These are phyloP conservation scores for Podiceps cristatus DNA, from an alignment of 2,113 vertebrate genomes.

Conservation along the genomic window DNA sequence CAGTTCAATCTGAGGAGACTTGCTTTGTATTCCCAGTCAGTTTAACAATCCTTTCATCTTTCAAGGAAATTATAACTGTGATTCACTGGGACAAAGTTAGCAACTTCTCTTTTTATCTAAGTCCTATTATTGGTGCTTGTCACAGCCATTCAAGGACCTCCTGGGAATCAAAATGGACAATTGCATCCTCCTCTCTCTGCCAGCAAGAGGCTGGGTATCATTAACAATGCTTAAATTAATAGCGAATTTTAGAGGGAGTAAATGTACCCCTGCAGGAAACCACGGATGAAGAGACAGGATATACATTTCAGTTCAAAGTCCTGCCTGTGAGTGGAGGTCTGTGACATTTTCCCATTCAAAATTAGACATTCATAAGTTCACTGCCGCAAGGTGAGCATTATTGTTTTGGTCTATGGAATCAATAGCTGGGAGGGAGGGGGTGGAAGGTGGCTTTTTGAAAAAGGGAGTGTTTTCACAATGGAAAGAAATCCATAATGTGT, in stretches of 20 bases:
- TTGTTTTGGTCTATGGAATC: slow-evolving; percentile 48
- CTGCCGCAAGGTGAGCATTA: slow-evolving; percentile 17
- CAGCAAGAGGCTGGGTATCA: slow-evolving; percentile 26
- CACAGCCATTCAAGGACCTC: slow-evolving; percentile 54
- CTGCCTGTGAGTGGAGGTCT: slow-evolving; percentile 17
- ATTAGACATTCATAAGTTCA: slow-evolving; percentile 43
- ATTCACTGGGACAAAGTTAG: slow-evolving; percentile 57
- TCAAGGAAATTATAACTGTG: slow-evolving; percentile 67
- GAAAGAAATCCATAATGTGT: slow-evolving; percentile 22
- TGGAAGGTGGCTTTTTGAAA: slow-evolving; percentile 23
- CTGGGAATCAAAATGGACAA: slow-evolving; percentile 59
- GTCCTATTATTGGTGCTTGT: slow-evolving; percentile 57
- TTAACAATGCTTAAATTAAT: slow-evolving; percentile 60
- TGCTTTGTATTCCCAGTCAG: slow-evolving; percentile 59
- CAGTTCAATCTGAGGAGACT: slow-evolving; percentile 30
- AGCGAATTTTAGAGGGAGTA: slow-evolving; percentile 42
- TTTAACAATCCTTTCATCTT: slow-evolving; percentile 51
- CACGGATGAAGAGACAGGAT: slow-evolving; percentile 27
- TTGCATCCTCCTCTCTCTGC: slow-evolving; percentile 46
- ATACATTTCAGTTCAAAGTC: slow-evolving; percentile 44
- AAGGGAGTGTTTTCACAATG: slow-evolving; percentile 34
- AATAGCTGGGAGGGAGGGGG: slow-evolving; percentile 26
- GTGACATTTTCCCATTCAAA: slow-evolving; percentile 37
- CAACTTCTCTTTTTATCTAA: slow-evolving; percentile 62
- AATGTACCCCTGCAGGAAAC: slow-evolving; percentile 48